Evolutionary conservation across 2,888 invertebrate species (phyloP).

Genomic region (Hetaerina titia): DNA sequence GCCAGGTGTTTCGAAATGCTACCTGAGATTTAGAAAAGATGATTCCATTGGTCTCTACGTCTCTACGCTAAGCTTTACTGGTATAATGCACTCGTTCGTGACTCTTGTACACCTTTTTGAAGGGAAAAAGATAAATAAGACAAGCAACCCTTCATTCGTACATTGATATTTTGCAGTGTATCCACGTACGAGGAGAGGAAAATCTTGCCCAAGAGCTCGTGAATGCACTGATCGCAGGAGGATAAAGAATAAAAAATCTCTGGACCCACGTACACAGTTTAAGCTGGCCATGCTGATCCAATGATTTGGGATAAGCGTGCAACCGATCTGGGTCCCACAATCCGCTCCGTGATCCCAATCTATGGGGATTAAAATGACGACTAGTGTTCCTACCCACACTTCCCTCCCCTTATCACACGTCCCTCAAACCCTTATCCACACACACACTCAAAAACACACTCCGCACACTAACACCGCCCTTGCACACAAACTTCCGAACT

Average conservation of each 20-base stretch:
- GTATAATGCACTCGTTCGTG: no score
- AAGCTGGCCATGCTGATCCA: neutral
- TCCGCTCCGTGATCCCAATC: neutral
- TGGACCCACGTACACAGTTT: neutral
- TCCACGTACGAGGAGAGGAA: neutral
- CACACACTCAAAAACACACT: neutral
- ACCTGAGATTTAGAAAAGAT: no score
- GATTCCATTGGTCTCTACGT: no score
- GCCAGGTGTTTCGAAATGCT: no score
- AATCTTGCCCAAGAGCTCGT: neutral
- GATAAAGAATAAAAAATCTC: neutral
- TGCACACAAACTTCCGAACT: neutral
- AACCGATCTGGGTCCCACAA: neutral
- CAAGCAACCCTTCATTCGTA: no score
- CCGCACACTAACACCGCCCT: neutral
- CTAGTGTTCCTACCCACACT: neutral
- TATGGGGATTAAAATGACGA: slow-evolving; percentile 9
- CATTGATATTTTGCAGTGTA: neutral
- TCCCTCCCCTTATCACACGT: no score
- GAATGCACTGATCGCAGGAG: neutral
- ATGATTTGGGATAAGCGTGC: neutral
- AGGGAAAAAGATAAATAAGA: no score
- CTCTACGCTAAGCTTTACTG: no score
- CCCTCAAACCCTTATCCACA: neutral
- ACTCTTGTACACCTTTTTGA: no score